These are phyloP conservation scores for Halocaridina rubra DNA, from an alignment of 2,888 invertebrate species.

Conservation along the genomic window DNA sequence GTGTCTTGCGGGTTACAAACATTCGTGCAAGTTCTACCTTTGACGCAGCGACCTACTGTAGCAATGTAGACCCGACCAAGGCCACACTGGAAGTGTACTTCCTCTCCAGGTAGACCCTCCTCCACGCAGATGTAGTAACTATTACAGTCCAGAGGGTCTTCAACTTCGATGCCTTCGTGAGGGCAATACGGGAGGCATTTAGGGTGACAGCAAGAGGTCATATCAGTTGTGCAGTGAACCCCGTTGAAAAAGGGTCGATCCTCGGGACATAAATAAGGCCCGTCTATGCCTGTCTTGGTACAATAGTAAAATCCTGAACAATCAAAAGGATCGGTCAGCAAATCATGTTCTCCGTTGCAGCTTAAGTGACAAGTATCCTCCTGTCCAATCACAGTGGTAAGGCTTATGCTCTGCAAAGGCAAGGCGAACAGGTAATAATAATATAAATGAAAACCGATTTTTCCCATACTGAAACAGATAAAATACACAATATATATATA, in stretches of 20 bases:
- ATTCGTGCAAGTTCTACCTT: neutral
- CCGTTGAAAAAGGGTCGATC: conserved; percentile 1
- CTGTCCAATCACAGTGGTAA: neutral
- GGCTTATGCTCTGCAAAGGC: neutral
- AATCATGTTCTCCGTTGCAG: neutral
- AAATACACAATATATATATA: too few species aligned
- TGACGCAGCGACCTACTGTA: neutral
- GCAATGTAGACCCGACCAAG: neutral
- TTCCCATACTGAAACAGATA: neutral
- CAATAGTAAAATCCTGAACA: neutral
- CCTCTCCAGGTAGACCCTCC: neutral
- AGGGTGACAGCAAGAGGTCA: neutral
- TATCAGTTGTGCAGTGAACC: neutral
- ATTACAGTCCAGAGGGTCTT: neutral
- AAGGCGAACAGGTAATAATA: neutral
- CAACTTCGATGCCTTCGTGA: neutral
- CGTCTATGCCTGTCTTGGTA: neutral
- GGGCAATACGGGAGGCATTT: neutral
- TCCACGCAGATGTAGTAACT: neutral
- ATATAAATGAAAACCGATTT: neutral
- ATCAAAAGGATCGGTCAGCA: conserved; percentile 7
- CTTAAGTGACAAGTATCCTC: neutral
- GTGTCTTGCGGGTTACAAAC: neutral
- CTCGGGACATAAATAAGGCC: neutral
- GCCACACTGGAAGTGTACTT: neutral